These are phyloP conservation scores for Polypedilum vanderplanki DNA, from an alignment of 1,140 invertebrate genomes.

Conservation along the genomic window DNA sequence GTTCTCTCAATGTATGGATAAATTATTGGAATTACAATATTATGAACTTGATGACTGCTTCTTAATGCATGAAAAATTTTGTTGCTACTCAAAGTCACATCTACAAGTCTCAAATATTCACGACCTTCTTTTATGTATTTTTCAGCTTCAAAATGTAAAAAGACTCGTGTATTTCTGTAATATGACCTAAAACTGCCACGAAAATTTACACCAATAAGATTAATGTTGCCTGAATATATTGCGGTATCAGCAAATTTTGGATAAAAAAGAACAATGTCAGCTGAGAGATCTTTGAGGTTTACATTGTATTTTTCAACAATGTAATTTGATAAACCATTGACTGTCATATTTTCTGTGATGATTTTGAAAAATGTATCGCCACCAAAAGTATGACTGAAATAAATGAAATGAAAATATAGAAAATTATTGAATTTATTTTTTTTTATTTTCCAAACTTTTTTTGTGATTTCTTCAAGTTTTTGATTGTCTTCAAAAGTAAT, in stretches of 20 bases:
- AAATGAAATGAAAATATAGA: not conserved
- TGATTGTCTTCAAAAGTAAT: too few relatives aligned
- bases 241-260: not conserved
- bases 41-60: not conserved
- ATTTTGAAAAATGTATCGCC: not conserved
- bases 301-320: not conserved
- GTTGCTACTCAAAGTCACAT: not conserved
- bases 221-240: not conserved
- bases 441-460: too few relatives aligned
- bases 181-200: not conserved
- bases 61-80: not conserved
- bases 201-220: not conserved
- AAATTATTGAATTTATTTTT: not conserved
- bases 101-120: not conserved
- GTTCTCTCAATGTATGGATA: not conserved
- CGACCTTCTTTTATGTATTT: not conserved
- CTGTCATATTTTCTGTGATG: not conserved
- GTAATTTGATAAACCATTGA: not conserved
- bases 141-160: not conserved
- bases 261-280: not conserved
- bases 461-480: too few relatives aligned
- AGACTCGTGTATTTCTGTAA: not conserved
- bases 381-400: not conserved
- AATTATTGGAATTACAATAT: not conserved
- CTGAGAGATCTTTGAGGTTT: not conserved